These are phyloP conservation scores for Drosophila mercatorum DNA, from an alignment of 2,888 invertebrate species.

Conservation along the genomic window DNA sequence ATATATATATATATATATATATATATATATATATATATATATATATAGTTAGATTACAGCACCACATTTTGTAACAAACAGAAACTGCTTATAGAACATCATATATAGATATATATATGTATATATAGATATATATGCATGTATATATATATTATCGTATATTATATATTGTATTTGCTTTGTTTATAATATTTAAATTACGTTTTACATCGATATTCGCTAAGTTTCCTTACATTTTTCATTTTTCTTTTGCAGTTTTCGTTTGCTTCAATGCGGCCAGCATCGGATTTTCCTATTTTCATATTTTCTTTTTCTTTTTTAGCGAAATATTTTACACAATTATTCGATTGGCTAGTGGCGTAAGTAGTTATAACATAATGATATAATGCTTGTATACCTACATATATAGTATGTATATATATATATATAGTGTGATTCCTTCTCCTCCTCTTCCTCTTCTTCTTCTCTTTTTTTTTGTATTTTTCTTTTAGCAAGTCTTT, in stretches of 20 bases:
- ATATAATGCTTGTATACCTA: conserved; percentile 38
- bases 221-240: conserved; percentile 37
- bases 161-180: conserved; percentile 12
- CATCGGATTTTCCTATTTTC: neutral
- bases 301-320: conserved; percentile 16
- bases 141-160: conserved; percentile 7
- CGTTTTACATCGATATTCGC: conserved; percentile 68
- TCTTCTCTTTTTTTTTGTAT: conserved; percentile 1
- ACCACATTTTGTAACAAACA: conserved; percentile 74
- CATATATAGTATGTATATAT: conserved; percentile 32
- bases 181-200: conserved; percentile 51
- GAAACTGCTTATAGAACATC: conserved; percentile 51
- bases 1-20: conserved; percentile 9
- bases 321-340: conserved; percentile 77
- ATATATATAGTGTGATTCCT: conserved; percentile 27
- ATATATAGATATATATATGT: conserved; percentile 5
- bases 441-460: neutral
- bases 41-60: conserved; percentile 72
- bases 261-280: conserved; percentile 21
- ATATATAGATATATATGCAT: conserved; percentile 2
- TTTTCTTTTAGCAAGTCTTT: conserved; percentile 71
- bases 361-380: conserved; percentile 64
- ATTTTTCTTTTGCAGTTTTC: conserved; percentile 30
- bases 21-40: conserved; percentile 33
- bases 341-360: conserved; percentile 77